phyloP scores from a whole-genome alignment of 2,797 vertebrate genomes.

The Sciurus carolinensis region DNA sequence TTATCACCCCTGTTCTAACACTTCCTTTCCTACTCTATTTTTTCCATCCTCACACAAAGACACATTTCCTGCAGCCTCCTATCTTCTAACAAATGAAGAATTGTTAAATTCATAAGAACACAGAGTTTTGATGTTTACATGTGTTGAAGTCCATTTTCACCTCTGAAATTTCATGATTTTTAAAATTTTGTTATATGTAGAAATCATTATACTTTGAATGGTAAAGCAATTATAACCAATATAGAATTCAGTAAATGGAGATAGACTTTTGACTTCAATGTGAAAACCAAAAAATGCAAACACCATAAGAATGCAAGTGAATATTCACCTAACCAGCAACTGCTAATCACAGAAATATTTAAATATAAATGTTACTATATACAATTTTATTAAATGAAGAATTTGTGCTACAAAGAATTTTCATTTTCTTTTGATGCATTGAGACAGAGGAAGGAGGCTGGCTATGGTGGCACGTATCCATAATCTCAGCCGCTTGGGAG shows the following conservation, averaged over 20 bases:
- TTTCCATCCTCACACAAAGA: background rate
- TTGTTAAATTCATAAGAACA: background rate
- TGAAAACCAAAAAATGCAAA: background rate
- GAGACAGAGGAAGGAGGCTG: background rate
- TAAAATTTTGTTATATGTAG: background rate
- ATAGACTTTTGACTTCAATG: background rate
- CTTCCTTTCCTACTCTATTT: background rate
- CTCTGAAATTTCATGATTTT: background rate
- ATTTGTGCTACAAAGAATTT: background rate
- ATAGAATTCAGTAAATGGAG: background rate
- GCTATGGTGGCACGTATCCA: no score
- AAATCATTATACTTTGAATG: background rate
- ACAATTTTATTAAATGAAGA: background rate
- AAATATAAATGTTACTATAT: background rate
- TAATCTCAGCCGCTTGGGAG: no score
- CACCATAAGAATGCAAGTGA: background rate
- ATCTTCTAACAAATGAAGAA: background rate
- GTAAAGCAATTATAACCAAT: background rate
- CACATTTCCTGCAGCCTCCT: background rate
- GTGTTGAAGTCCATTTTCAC: background rate
- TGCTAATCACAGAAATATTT: background rate
- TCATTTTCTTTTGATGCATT: background rate
- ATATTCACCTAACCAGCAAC: background rate
- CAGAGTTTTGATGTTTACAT: background rate
- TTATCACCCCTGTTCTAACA: background rate